Conservation (phyloP, 1,140 invertebrate species). For the Drosophila littoralis region DNA sequence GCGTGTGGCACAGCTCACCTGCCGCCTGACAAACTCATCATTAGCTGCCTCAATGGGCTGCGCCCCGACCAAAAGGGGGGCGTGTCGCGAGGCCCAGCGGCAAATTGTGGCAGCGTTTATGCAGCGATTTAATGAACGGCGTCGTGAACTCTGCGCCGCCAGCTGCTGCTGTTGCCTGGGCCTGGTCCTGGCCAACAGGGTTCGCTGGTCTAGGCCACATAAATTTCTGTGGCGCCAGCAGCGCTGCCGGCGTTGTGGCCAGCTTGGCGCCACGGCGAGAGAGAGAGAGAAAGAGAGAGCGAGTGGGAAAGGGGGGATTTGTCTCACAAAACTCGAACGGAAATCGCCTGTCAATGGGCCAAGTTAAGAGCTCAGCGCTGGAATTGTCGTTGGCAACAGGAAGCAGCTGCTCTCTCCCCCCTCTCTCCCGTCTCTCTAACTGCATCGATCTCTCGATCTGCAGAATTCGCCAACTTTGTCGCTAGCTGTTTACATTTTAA, state of each 20-base stretch:
- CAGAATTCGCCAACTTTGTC: constrained; percentile 22
- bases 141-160: constrained; percentile 40
- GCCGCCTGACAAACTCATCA: constrained; percentile 49
- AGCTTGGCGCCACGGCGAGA: constrained; percentile 22
- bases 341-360: constrained; percentile 76
- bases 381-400: constrained; percentile 69
- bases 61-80: constrained; percentile 22
- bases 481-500: constrained; percentile 60
- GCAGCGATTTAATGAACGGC: constrained; percentile 53
- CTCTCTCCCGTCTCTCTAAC: background rate
- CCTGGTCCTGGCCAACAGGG: too few species aligned
- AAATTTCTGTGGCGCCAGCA: constrained; percentile 78
- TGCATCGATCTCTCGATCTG: constrained; percentile 22
- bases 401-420: constrained; percentile 18
- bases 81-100: constrained; percentile 64
- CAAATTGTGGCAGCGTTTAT: constrained; percentile 27
- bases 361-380: constrained; percentile 32
- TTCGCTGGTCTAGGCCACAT: constrained; percentile 32
- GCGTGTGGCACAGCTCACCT: constrained; percentile 40
- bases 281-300: too few species aligned
- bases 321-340: constrained; percentile 30
- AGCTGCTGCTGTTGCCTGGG: background rate
- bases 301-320: background rate
- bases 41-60: constrained; percentile 62
- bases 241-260: constrained; percentile 62